Base-by-base conservation (phyloP, 2,113 vertebrate species). In the Marcusenius ussheri region DNA sequence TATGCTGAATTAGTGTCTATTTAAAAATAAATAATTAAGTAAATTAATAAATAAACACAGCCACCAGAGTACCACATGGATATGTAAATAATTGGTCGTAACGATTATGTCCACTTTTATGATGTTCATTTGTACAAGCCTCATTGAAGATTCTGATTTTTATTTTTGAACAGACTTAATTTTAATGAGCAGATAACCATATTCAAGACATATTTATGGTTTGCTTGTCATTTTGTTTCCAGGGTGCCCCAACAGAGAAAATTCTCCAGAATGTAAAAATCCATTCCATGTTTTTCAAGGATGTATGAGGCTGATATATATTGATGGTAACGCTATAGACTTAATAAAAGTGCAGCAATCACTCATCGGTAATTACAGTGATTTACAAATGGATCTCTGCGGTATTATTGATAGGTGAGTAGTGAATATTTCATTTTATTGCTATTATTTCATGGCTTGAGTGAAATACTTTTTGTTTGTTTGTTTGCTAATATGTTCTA, bases 401-500 rank as follows among this genome's bases (percentile, higher is more conserved):
- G 97, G 97, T 58, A 98, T 99, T 93, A 96, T 94, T 56, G 98
- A 99, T 95, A 97, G 98, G 98, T 99, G 91, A 95, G 94, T 91
- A 19, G 31, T 83, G n/a, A 53, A 15, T 53, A 56, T 53, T 35
- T 50, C 11, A 27, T 47, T 17, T 42, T 53, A 10, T 9, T 31
- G 10, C 15, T 74, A 51, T 53, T 45, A 35, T 89, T 83, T 80
- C 21, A 83, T 47, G 47, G 11, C 50, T 83, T 39, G 1, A 62
- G 39, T 45, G 35, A 83, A 74, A 31, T 50, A 21, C 10, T 42
- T 49, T 39, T 53, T 35, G 39, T 83, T 56, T 53, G 15, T 89
- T 77, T 24, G 27, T 89, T 15, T 89, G 66, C 15, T 6, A 19
- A 19, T 31, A 80, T 42, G 4, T 7, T 39, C 31, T 80, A 35